Evolutionary conservation across 1,140 invertebrate genomes (phyloP).

Genomic region (Drosophila kurseongensis): DNA sequence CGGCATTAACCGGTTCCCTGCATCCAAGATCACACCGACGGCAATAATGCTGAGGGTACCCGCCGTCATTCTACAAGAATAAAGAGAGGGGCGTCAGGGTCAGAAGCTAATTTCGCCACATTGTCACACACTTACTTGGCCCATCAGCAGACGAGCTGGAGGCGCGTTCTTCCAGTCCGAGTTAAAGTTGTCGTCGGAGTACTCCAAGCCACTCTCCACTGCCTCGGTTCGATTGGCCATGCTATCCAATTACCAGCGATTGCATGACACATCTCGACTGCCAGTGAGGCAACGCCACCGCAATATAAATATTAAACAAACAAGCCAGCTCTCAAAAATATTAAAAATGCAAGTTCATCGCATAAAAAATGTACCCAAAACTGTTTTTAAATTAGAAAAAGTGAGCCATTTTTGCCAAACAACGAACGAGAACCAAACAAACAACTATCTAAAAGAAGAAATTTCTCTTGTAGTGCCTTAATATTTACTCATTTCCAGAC

Average conservation of each 20-base stretch:
- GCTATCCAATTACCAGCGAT: constrained; percentile 62
- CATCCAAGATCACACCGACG: constrained; percentile 16
- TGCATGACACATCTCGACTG: constrained; percentile 58
- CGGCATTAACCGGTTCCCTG: constrained; percentile 25
- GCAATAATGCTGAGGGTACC: constrained; percentile 5
- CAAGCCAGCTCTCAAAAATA: too few species aligned
- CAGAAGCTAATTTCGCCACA: constrained; percentile 59
- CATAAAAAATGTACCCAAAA: too few species aligned
- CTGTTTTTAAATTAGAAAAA: too few species aligned
- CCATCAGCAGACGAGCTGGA: too few species aligned
- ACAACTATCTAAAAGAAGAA: too few species aligned
- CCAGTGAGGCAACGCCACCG: background rate
- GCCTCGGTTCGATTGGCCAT: background rate
- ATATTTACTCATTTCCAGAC: too few species aligned
- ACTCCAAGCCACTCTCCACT: background rate
- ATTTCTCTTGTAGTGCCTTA: too few species aligned
- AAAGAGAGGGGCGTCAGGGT: background rate
- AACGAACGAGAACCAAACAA: too few species aligned
- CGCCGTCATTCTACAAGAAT: background rate
- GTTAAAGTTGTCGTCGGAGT: background rate
- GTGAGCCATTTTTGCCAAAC: too few species aligned
- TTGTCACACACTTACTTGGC: constrained; percentile 45
- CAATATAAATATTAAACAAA: too few species aligned
- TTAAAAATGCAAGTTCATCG: too few species aligned
- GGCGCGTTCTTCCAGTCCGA: background rate